A percentile compares a stretch with the other conserved stretches of the same genome.
phyloP scores from a whole-genome alignment of 2,113 vertebrate species.

The Progne subis region DNA sequence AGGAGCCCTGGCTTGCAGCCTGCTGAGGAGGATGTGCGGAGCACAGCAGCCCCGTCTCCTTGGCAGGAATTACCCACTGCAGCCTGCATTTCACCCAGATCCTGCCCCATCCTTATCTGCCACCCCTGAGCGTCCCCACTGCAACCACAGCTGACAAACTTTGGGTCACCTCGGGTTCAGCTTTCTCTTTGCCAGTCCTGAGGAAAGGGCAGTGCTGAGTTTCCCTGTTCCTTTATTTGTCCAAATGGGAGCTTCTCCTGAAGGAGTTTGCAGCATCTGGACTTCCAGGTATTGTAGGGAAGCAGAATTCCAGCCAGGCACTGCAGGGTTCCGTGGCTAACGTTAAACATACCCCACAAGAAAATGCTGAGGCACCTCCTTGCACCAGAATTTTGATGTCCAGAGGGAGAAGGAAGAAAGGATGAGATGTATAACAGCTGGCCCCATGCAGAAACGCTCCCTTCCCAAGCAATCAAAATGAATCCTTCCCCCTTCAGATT shows the following conservation, averaged over 20 bases:
- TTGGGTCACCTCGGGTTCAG: background rate
- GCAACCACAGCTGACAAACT: background rate
- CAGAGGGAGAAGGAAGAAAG: background rate
- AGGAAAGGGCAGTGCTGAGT: background rate
- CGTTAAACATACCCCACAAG: background rate
- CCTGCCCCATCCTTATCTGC: background rate
- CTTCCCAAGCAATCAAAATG: background rate
- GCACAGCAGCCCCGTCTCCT: background rate
- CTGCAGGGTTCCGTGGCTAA: background rate
- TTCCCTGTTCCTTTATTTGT: background rate
- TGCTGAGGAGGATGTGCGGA: background rate
- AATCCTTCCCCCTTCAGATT: background rate
- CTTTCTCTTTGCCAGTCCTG: background rate
- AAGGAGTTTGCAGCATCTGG: background rate
- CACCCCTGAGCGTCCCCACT: accelerated
- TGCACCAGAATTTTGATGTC: background rate
- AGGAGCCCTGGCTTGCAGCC: background rate
- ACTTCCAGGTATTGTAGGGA: background rate
- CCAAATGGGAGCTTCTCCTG: background rate
- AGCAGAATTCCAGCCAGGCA: background rate
- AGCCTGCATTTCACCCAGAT: background rate
- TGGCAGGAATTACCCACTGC: background rate
- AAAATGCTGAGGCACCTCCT: background rate
- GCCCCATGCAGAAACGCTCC: background rate
- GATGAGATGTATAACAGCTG: background rate